These are phyloP conservation scores for Ptiloglossa arizonensis DNA, from an alignment of 1,140 invertebrate species.

Conservation along the genomic window DNA sequence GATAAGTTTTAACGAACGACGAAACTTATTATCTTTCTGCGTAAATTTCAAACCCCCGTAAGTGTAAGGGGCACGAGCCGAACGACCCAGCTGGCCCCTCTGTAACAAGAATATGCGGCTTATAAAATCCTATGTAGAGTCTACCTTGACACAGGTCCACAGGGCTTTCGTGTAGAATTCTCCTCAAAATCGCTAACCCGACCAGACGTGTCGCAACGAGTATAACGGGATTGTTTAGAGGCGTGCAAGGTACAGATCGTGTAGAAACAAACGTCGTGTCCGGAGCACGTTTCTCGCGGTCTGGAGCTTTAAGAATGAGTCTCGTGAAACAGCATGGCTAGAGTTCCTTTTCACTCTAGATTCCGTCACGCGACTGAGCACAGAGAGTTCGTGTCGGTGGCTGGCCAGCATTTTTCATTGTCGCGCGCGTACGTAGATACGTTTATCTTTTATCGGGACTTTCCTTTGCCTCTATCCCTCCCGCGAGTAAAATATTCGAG, in stretches of 20 bases:
- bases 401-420: constrained; percentile 61
- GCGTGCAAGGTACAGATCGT: too few relatives aligned
- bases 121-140: neutral
- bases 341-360: constrained; percentile 36
- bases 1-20: too few relatives aligned
- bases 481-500: constrained; percentile 58
- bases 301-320: constrained; percentile 8
- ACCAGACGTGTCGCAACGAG: neutral
- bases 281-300: neutral
- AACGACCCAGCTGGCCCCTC: too few relatives aligned
- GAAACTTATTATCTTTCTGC: too few relatives aligned
- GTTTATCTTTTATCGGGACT: constrained; percentile 73
- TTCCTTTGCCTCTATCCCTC: constrained; percentile 41
- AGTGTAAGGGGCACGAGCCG: too few relatives aligned
- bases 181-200: too few relatives aligned
- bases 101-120: too few relatives aligned
- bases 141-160: too few relatives aligned
- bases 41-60: too few relatives aligned
- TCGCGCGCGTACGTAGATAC: constrained; percentile 35
- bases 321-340: constrained; percentile 1
- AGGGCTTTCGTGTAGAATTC: too few relatives aligned
- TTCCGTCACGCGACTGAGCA: constrained; percentile 47
- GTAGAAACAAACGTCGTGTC: neutral
- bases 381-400: constrained; percentile 25
- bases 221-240: neutral